These are phyloP conservation scores for Pyrrhosoma nymphula DNA, from an alignment of 2,888 invertebrate genomes.

Conservation along the genomic window DNA sequence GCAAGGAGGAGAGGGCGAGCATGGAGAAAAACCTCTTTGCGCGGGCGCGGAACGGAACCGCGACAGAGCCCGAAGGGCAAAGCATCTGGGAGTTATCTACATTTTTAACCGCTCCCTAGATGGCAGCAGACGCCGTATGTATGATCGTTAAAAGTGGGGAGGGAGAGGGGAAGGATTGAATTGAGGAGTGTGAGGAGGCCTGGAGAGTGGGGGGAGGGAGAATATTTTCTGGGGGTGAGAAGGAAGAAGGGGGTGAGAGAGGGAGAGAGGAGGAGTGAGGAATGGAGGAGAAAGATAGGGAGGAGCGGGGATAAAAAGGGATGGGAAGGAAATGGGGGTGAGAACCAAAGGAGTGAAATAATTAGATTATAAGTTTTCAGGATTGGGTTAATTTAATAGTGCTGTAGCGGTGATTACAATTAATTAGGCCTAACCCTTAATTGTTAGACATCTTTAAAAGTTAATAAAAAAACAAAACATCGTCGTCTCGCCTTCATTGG, in stretches of 20 bases:
- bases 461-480: no score
- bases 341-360: not conserved
- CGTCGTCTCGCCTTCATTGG: no score
- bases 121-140: constrained; percentile 71
- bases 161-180: not conserved
- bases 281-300: not conserved
- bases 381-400: no score
- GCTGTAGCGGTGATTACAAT: no score
- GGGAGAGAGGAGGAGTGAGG: not conserved
- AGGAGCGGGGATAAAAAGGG: not conserved
- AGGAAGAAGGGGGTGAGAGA: not conserved
- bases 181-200: not conserved
- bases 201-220: not conserved
- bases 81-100: constrained; percentile 69
- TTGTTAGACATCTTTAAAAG: no score
- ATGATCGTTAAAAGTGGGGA: constrained; percentile 62
- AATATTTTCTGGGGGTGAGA: not conserved
- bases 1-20: not conserved
- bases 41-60: constrained; percentile 49
- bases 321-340: not conserved
- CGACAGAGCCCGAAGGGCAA: not conserved
- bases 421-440: no score
- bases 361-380: no score
- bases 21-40: constrained; percentile 50
- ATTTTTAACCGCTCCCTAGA: constrained; percentile 72